phyloP scores from a whole-genome alignment of 23 tunicate species.

The Clavelina lepadiformis region DNA sequence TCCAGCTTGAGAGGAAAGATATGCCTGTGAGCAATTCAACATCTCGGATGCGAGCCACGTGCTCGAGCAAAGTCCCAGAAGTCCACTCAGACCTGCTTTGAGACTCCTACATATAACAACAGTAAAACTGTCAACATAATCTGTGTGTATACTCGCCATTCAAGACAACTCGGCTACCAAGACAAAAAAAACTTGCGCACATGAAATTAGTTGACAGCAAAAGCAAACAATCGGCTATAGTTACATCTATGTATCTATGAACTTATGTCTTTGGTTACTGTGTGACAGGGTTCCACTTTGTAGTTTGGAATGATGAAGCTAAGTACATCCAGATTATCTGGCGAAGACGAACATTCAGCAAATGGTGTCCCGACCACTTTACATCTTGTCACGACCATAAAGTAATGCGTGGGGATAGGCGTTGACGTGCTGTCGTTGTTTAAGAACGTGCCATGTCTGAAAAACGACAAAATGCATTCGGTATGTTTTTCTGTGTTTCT shows the following conservation, averaged over 20 bases:
- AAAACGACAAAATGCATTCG: neutral
- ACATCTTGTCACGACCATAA: conserved; percentile 51
- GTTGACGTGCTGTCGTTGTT: conserved; percentile 16
- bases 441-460: conserved; percentile 21
- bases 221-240: no score
- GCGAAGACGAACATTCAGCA: conserved; percentile 18
- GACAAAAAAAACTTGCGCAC: no score
- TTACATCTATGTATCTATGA: no score
- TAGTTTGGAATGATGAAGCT: conserved; percentile 68
- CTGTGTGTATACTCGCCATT: no score
- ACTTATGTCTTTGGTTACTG: no score
- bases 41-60: conserved; percentile 63
- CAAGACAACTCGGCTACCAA: no score
- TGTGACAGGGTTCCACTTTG: conserved; percentile 28
- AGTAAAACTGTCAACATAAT: no score
- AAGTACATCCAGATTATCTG: conserved; percentile 41
- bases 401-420: conserved; percentile 76
- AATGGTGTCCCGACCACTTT: conserved; percentile 5
- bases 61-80: conserved; percentile 29
- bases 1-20: conserved; percentile 30
- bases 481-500: no score
- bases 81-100: conserved; percentile 54
- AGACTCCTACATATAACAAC: no score
- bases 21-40: conserved; percentile 67
- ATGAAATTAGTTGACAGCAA: no score